Percentiles rank a stretch among this genome's conserved stretches.
Evolutionary conservation across 2,888 invertebrate genomes (phyloP).

Genomic region (Troides oblongomaculatus): DNA sequence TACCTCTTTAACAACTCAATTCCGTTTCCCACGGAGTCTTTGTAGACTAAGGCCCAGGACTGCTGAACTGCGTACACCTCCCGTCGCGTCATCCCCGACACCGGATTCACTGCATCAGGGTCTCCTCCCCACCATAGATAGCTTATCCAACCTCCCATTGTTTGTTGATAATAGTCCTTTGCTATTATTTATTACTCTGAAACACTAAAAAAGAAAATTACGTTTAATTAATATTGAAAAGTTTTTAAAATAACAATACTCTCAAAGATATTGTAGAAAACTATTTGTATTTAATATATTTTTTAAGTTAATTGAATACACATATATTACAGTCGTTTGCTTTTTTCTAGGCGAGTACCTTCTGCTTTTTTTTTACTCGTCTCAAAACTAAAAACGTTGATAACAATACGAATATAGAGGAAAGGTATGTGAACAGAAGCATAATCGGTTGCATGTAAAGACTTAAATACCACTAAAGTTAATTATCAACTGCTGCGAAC

Average conservation of each 20-base stretch:
- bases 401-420: conserved; percentile 53
- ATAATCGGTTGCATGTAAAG: conserved; percentile 39
- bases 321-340: not conserved
- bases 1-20: conserved; percentile 68
- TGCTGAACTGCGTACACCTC: conserved; percentile 60
- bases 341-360: conserved; percentile 38
- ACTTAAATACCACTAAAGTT: conserved; percentile 37
- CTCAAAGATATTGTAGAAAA: too few species aligned
- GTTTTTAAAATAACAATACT: too few species aligned
- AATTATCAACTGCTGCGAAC: conserved; percentile 34
- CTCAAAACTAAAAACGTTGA: conserved; percentile 52
- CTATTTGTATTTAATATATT: too few species aligned
- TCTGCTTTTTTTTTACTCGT: conserved; percentile 46
- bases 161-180: conserved; percentile 18
- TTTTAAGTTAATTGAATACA: not conserved
- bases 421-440: conserved; percentile 55
- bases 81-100: conserved; percentile 58
- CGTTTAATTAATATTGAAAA: too few species aligned
- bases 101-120: conserved; percentile 55
- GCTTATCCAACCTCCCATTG: conserved; percentile 70
- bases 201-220: conserved; percentile 19
- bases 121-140: conserved; percentile 70
- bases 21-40: conserved; percentile 55
- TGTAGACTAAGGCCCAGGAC: conserved; percentile 62
- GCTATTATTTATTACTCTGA: conserved; percentile 37